phyloP scores from a whole-genome alignment of 2,888 invertebrate genomes.

The Halocaridina rubra region DNA sequence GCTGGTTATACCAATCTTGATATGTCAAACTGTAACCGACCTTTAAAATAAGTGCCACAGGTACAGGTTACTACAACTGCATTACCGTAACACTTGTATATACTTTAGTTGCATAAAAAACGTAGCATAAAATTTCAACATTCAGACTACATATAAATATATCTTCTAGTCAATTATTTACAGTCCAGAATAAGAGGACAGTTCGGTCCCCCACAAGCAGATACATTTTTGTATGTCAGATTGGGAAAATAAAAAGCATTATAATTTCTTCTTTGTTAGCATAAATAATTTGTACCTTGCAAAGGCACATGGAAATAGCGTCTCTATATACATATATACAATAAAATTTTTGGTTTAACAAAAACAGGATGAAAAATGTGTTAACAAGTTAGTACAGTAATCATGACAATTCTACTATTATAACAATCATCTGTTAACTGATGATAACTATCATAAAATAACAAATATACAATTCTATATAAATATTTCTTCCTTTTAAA shows the following conservation, averaged over 20 bases:
- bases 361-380: constrained; percentile 38
- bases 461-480: constrained; percentile 49
- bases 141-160: no score
- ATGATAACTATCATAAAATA: constrained; percentile 47
- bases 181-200: no score
- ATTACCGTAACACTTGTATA: no score
- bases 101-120: no score
- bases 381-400: constrained; percentile 40
- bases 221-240: not conserved
- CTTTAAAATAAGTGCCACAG: no score
- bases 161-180: no score
- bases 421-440: constrained; percentile 44
- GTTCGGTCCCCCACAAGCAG: not conserved
- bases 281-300: not conserved
- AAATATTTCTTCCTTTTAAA: constrained; percentile 45
- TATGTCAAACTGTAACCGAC: no score
- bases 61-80: no score
- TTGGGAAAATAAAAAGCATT: not conserved
- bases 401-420: constrained; percentile 39
- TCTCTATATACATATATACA: constrained; percentile 46
- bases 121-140: no score
- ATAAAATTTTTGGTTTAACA: constrained; percentile 49
- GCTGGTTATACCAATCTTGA: no score
- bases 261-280: not conserved
- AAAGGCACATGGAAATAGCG: not conserved